Base-by-base conservation (phyloP, 35 echinoderm and acorn worm genomes). In the Hemicentrotus pulcherrimus region DNA sequence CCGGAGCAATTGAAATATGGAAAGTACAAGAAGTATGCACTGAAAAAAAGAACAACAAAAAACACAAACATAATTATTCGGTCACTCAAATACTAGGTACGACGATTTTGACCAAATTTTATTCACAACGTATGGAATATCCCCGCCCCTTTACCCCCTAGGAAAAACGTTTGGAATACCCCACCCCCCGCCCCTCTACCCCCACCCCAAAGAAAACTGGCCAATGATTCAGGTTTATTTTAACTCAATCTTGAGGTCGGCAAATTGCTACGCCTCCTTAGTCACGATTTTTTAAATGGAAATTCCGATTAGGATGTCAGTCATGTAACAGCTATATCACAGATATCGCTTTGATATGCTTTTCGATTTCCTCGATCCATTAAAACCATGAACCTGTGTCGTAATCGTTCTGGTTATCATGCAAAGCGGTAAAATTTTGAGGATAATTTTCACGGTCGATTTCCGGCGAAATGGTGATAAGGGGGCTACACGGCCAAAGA, bases 381-480 rank as follows among this genome's bases (percentile, higher is more conserved):
- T 78, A 78, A 78, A 78, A 78, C 65, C 65, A 70, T 78, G 65
- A 78, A 78, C 65, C 65, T 78, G 22, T 78, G 65, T n/a, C 65
- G 28, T 78, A 28, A 78, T 78, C 65, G n/a, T 78, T 78, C 28
- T 22, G 24, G 65, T 78, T 78, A 78, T 78, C 19, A 78, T 78
- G 22, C 65, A 78, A 78, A 78, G 65, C 65, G 65, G 65, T 22
- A 78, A 78, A 59, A 78, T 30, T 78, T 78, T 78, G 65, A 78
- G 65, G 65, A 78, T 78, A 28, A 78, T 78, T 78, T 78, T 78
- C 65, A 78, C 65, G 65, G 65, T 78, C 65, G 65, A 78, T 78
- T 78, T 28, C n/a, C 28, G 0, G 65, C 65, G 65, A 78, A 78
- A 70, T 70, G 50, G 50, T 55, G 61, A 70, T 70, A 6, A n/a